phyloP scores from a whole-genome alignment of 2,113 vertebrate species.

The Cairina moschata region DNA sequence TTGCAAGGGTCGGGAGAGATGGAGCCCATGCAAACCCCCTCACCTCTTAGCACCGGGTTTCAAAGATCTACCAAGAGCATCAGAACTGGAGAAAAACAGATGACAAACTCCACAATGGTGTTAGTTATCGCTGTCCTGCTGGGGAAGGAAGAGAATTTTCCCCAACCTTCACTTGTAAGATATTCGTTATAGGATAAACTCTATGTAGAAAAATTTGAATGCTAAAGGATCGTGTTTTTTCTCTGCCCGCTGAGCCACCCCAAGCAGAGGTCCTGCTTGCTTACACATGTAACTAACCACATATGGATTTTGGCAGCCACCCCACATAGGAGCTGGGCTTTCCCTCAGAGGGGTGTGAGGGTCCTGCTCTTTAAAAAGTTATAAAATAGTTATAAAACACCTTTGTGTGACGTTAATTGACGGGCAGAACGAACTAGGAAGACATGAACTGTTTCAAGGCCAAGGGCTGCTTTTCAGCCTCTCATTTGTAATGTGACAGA shows the following conservation, averaged over 20 bases:
- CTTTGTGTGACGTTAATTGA: conserved; percentile 68
- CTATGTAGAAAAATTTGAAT: background rate
- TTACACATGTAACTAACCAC: accelerated
- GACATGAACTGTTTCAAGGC: conserved; percentile 75
- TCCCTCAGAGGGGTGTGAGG: background rate
- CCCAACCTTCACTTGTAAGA: background rate
- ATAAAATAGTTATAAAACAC: conserved; percentile 38
- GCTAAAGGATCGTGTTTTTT: background rate
- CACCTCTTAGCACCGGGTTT: background rate
- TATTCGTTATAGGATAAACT: background rate
- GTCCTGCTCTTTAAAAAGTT: conserved; percentile 3
- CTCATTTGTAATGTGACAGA: conserved; percentile 82
- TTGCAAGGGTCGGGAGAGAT: background rate
- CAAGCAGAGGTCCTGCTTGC: background rate
- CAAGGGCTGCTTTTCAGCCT: conserved; percentile 79
- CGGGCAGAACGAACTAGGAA: conserved; percentile 64
- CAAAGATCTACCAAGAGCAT: background rate
- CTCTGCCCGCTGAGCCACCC: background rate
- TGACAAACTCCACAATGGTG: accelerated
- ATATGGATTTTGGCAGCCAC: background rate
- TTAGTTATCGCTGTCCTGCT: background rate
- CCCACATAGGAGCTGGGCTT: background rate
- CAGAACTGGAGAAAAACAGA: background rate
- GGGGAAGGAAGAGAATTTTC: background rate
- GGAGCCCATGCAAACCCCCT: background rate